Conservation (phyloP, 2,888 invertebrate species). For the Biston stratarius region DNA sequence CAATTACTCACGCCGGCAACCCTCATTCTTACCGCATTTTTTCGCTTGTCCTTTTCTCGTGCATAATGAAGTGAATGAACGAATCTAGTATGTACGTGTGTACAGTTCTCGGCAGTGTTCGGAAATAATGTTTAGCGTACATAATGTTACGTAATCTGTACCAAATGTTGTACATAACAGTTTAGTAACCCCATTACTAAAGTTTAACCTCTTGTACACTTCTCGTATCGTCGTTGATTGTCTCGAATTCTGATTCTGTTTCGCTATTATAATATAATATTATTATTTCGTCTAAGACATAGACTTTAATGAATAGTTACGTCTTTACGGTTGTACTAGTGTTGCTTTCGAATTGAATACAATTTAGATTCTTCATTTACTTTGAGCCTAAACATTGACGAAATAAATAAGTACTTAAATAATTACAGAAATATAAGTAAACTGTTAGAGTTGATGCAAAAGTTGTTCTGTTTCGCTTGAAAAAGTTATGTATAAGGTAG, state of each 20-base stretch:
- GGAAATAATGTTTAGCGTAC: constrained; percentile 6
- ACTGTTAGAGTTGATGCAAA: no score
- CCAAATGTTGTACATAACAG: constrained; percentile 2
- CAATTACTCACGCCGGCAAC: constrained; percentile 5
- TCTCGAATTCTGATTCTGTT: not conserved
- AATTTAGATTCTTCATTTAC: not conserved
- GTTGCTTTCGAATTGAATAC: not conserved
- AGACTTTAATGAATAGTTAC: not conserved
- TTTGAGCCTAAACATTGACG: no score
- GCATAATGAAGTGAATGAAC: constrained; percentile 24
- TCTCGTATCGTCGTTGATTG: not conserved
- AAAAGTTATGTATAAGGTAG: no score
- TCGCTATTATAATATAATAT: not conserved
- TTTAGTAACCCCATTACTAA: not conserved
- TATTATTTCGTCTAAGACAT: not conserved
- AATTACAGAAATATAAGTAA: no score
- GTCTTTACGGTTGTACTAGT: not conserved
- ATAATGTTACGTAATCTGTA: constrained; percentile 11
- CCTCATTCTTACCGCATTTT: constrained; percentile 6
- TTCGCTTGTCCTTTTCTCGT: constrained; percentile 21
- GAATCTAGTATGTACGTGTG: not conserved
- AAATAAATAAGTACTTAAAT: no score
- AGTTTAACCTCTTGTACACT: not conserved
- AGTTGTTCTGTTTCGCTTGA: no score
- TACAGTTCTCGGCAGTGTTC: not conserved